Conservation (phyloP, 2,113 vertebrate species). For the Pachypanchax playfairii region DNA sequence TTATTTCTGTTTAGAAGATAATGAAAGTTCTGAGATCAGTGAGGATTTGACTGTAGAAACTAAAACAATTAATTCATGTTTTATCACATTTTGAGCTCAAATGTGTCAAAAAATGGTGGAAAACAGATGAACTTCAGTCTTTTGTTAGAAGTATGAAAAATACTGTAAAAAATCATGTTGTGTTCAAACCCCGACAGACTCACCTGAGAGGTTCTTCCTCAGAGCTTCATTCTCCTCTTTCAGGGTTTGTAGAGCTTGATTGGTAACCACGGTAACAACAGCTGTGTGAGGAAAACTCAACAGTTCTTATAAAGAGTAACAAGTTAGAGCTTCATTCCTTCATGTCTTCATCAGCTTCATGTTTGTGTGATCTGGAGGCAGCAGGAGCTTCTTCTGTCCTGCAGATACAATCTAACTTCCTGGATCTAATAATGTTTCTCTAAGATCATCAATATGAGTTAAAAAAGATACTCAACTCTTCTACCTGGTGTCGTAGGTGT, state of each 20-base stretch:
- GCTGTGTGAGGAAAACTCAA: no score
- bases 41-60: no score
- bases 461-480: slow-evolving; percentile 2
- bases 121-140: no score
- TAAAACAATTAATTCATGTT: no score
- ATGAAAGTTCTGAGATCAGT: no score
- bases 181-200: neutral
- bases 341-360: no score
- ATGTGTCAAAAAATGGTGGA: neutral
- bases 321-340: no score
- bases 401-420: neutral
- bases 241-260: neutral
- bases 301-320: no score
- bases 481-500: neutral
- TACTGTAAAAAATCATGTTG: neutral
- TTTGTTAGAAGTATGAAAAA: no score
- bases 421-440: neutral
- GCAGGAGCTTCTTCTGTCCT: neutral
- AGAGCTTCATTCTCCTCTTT: neutral
- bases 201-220: slow-evolving; percentile 7
- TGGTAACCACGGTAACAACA: neutral
- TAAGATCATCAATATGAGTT: neutral
- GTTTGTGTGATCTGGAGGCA: neutral
- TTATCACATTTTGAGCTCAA: no score
- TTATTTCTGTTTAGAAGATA: no score